Conservation (phyloP, 2,113 vertebrate genomes). For the Danionella cerebrum region DNA sequence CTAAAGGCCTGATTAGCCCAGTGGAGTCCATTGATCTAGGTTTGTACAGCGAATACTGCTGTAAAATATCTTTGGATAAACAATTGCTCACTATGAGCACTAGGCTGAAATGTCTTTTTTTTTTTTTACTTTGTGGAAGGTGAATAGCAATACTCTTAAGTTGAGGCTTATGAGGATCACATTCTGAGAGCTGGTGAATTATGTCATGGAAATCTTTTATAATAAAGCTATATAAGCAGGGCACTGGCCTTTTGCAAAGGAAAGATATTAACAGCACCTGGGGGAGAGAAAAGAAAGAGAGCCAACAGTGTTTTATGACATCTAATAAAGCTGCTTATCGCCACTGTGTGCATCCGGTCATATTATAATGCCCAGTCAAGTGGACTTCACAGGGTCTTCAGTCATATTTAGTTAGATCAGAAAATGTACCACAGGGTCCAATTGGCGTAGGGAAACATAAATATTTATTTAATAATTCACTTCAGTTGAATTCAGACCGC, state of each 20-base stretch:
- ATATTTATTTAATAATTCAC: too few relatives aligned
- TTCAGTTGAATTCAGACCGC: too few relatives aligned
- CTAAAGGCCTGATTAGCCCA: slow-evolving; percentile 54
- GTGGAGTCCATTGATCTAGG: slow-evolving; percentile 53
- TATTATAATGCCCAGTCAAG: background rate
- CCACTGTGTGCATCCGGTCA: slow-evolving; percentile 28
- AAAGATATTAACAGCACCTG: slow-evolving; percentile 56
- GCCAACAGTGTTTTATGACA: slow-evolving; percentile 52
- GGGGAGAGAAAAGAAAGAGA: slow-evolving; percentile 49
- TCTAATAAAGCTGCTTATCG: slow-evolving; percentile 51
- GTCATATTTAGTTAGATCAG: background rate
- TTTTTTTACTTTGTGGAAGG: slow-evolving; percentile 15
- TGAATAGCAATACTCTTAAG: slow-evolving; percentile 16
- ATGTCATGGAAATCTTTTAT: slow-evolving; percentile 47
- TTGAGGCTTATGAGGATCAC: slow-evolving; percentile 40
- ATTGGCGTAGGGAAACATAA: background rate
- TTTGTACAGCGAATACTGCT: slow-evolving; percentile 46
- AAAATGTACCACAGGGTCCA: background rate
- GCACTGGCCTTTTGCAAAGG: slow-evolving; percentile 40
- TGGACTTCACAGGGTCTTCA: background rate
- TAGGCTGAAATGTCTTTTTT: slow-evolving; percentile 43
- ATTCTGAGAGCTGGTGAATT: slow-evolving; percentile 39
- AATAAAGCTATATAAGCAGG: slow-evolving; percentile 43
- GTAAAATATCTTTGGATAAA: slow-evolving; percentile 55
- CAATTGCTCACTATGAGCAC: slow-evolving; percentile 48